A percentile compares a stretch with the other conserved stretches of the same genome.
phyloP scores from a whole-genome alignment of 2,797 vertebrate species.

The Antrozous pallidus region DNA sequence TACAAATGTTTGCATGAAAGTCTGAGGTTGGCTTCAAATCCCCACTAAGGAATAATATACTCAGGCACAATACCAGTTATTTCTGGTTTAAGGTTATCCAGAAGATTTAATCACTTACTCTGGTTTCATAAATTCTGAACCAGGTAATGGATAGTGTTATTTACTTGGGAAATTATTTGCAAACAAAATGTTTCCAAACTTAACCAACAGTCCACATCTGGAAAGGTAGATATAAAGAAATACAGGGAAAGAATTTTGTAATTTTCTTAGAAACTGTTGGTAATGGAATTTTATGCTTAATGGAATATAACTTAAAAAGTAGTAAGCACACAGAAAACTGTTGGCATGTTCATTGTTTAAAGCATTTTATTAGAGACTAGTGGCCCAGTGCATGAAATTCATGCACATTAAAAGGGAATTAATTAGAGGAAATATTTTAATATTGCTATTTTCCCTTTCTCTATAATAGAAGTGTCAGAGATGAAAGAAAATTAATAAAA shows the following conservation, averaged over 20 bases:
- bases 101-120: not conserved
- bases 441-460: too few relatives aligned
- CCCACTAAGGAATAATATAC: not conserved
- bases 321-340: not conserved
- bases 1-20: not conserved
- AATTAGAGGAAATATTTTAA: too few relatives aligned
- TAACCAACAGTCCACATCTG: not conserved
- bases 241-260: not conserved
- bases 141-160: not conserved
- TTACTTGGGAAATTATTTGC: constrained; percentile 29
- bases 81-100: not conserved
- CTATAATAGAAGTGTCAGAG: too few relatives aligned
- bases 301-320: constrained; percentile 6
- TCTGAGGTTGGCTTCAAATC: not conserved
- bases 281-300: not conserved
- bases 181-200: not conserved
- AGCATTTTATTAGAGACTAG: not conserved
- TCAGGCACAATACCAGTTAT: not conserved
- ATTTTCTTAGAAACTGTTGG: not conserved
- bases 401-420: too few relatives aligned
- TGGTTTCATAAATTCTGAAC: not conserved
- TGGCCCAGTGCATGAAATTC: too few relatives aligned
- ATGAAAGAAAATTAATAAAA: too few relatives aligned
- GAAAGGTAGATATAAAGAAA: constrained; percentile 17
- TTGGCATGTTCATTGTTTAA: not conserved